Evolutionary conservation across 1,140 invertebrate species (phyloP), one percentile per base, ranked within the genome.

Genomic region (Cryptotermes secundus): DNA sequence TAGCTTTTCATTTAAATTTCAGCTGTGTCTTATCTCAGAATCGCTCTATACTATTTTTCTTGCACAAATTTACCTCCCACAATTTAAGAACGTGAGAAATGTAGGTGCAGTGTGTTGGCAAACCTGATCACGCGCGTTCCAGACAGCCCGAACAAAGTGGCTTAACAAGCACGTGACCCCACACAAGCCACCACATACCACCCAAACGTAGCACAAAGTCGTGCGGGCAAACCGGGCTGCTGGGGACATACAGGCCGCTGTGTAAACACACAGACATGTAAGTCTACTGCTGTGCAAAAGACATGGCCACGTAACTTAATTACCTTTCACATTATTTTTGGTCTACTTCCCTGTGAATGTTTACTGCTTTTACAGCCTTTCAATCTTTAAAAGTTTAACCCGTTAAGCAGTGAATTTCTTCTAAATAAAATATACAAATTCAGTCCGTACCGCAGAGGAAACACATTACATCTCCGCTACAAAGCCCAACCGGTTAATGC

Each of bases 101-200:
- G 26, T 72, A n/a, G 45, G 6, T 19, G 16, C 45, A 49, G 14
- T 72, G 26, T 72, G n/a, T 72, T 72, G 59, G n/a, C 9, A 31
- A 72, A 9, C 59, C 59, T 72, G 59, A 72, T 72, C 59, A 72
- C 59, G 59, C 59, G n/a, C n/a, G 7, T 31, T 16, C 59, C 31
- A 72, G 59, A 72, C 59, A 72, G 59, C 59, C 3, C 26, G 59
- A 10, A 72, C 59, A 72, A 72, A 72, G 59, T 72, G 59, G 59
- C 59, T 72, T 72, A 72, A 72, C 59, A 72, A 72, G 59, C 59
- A 72, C 59, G 59, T 72, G 59, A 72, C n/a, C 26, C n/a, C n/a
- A n/a, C n/a, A n/a, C n/a, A n/a, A n/a, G n/a, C n/a, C n/a, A n/a
- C n/a, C n/a, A n/a, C n/a, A n/a, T n/a, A n/a, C n/a, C n/a, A n/a